Conservation (phyloP, 2,113 vertebrate genomes). For the Rousettus leschenaultii region DNA sequence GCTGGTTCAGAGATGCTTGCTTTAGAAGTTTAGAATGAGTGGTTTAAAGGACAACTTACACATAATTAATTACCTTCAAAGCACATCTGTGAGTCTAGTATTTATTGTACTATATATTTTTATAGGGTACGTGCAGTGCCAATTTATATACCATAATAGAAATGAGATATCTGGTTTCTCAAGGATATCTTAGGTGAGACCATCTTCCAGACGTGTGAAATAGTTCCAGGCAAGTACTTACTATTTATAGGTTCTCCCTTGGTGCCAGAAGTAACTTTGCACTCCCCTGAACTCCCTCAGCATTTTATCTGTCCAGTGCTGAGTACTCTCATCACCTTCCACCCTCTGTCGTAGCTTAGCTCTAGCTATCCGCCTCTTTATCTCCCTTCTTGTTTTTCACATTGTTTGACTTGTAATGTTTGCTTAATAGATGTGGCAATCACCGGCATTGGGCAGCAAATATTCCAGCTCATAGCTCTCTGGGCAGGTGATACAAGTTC, state of each 20-base stretch:
- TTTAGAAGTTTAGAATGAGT: not conserved
- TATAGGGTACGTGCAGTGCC: not conserved
- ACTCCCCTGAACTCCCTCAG: not conserved
- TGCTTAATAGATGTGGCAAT: not conserved
- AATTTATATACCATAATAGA: not conserved
- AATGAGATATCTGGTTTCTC: not conserved
- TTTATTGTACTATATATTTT: not conserved
- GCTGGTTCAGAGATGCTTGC: not conserved
- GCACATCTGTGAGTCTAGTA: not conserved
- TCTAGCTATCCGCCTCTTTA: not conserved
- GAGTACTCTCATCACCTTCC: not conserved
- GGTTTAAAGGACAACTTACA: not conserved
- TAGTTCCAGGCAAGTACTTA: not conserved
- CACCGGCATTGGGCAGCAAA: not conserved
- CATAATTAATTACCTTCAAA: not conserved
- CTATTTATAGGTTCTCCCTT: not conserved
- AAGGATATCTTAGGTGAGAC: not conserved
- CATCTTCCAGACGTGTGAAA: not conserved
- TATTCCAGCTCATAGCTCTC: not conserved
- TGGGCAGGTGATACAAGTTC: not conserved
- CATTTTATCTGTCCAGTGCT: not conserved
- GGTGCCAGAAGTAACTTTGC: not conserved
- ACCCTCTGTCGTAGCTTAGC: not conserved
- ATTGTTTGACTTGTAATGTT: not conserved
- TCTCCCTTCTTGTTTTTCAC: not conserved